phyloP scores from a whole-genome alignment of 2,113 vertebrate species.

The Rhinolophus sinicus region DNA sequence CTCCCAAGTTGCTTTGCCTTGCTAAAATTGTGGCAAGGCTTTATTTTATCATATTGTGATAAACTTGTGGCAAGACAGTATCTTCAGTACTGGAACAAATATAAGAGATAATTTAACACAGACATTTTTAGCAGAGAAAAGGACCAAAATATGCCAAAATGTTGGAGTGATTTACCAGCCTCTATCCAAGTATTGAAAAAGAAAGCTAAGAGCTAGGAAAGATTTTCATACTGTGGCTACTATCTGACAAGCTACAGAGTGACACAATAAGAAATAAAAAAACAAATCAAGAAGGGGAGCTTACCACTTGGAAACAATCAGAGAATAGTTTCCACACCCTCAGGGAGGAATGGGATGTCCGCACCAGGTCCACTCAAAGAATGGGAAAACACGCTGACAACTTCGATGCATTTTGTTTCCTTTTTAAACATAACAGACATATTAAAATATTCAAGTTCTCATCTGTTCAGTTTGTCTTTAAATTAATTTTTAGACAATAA shows the following conservation, averaged over 20 bases:
- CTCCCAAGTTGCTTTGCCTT: not conserved
- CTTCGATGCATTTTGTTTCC: not conserved
- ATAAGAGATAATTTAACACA: not conserved
- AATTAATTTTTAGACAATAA: conserved; percentile 9
- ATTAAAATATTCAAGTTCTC: not conserved
- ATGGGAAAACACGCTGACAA: not conserved
- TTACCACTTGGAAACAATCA: not conserved
- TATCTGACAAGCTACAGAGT: not conserved
- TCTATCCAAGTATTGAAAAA: not conserved
- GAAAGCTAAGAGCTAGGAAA: not conserved
- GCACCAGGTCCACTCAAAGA: not conserved
- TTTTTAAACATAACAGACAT: not conserved
- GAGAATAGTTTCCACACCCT: accelerated
- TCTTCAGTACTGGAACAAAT: not conserved
- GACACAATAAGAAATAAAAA: not conserved
- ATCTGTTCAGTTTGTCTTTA: not conserved
- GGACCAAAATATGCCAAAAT: not conserved
- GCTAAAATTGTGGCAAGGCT: not conserved
- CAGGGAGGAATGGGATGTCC: not conserved
- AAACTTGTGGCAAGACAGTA: not conserved
- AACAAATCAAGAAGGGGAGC: not conserved
- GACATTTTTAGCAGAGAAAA: not conserved
- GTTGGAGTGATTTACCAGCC: not conserved
- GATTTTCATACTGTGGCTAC: not conserved
- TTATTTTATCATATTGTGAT: not conserved